A percentile compares a stretch with the other conserved stretches of the same genome.
phyloP scores from a whole-genome alignment of 2,113 vertebrate species.

The Halcyon senegalensis region DNA sequence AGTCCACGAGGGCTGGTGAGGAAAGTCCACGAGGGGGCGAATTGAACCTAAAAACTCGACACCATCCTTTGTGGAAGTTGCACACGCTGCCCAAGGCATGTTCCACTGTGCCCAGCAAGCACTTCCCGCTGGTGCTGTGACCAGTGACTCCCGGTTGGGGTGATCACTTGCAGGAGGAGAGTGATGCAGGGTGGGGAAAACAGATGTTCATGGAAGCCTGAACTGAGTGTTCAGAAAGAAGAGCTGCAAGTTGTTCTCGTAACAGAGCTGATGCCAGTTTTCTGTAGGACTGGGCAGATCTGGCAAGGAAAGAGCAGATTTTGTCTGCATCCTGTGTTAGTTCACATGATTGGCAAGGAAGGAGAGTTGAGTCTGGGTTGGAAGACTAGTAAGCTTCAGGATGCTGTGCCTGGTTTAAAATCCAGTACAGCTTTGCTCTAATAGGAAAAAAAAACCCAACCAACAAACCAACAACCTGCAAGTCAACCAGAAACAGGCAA shows the following conservation, averaged over 20 bases:
- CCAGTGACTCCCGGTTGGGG: accelerated
- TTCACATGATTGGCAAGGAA: neutral
- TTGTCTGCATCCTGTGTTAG: neutral
- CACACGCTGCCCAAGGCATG: accelerated
- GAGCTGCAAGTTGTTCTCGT: neutral
- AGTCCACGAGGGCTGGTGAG: neutral
- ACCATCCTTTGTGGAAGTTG: neutral
- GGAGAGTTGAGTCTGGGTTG: neutral
- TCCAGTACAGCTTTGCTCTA: neutral
- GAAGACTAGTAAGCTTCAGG: neutral
- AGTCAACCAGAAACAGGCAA: neutral
- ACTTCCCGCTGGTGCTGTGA: neutral
- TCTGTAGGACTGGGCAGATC: neutral
- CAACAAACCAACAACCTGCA: neutral
- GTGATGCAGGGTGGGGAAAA: neutral
- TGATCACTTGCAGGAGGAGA: neutral
- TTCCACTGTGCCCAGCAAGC: too few species aligned
- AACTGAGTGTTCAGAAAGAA: neutral
- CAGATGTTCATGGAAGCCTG: accelerated
- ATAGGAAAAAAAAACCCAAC: neutral
- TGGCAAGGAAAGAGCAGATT: neutral
- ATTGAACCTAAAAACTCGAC: neutral
- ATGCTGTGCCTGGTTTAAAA: neutral
- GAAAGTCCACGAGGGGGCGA: constrained; percentile 14
- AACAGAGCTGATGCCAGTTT: neutral